A percentile compares a stretch with the other conserved stretches of the same genome.
Evolutionary conservation across 2,113 vertebrate genomes (phyloP).

Genomic region (Psophia crepitans): DNA sequence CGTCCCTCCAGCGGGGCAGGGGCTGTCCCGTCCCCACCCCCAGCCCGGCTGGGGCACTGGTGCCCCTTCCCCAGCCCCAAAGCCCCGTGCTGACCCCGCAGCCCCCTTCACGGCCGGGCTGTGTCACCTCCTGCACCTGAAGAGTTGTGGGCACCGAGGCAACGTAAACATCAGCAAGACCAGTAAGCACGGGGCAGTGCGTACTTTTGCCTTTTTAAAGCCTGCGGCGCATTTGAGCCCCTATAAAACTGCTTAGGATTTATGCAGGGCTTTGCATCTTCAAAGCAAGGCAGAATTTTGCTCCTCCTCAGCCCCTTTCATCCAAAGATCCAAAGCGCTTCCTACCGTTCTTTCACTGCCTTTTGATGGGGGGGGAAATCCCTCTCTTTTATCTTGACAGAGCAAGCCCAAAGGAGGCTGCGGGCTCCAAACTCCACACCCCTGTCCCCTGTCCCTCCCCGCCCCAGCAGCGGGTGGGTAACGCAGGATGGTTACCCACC

Average conservation of each 20-base stretch:
- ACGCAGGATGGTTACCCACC: background rate
- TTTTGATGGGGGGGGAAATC: background rate
- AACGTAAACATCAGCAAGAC: background rate
- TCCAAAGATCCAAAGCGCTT: background rate
- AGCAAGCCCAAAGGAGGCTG: accelerated
- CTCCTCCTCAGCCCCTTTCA: background rate
- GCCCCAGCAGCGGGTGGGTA: accelerated
- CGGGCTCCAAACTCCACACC: background rate
- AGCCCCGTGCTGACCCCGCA: accelerated
- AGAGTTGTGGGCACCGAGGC: background rate
- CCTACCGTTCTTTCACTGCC: background rate
- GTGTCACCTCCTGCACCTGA: background rate
- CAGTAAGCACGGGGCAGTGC: background rate
- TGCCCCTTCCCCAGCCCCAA: background rate
- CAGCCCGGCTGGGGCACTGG: too few species aligned
- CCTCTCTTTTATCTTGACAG: background rate
- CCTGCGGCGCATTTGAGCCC: accelerated
- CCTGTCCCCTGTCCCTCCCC: background rate
- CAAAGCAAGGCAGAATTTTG: background rate
- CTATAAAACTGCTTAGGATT: background rate
- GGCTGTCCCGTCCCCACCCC: too few species aligned
- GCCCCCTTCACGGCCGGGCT: background rate
- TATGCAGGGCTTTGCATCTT: background rate
- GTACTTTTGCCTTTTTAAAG: background rate
- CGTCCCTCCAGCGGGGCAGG: too few species aligned